phyloP scores from a whole-genome alignment of 2,888 invertebrate species.

The Drosophila emarginata region DNA sequence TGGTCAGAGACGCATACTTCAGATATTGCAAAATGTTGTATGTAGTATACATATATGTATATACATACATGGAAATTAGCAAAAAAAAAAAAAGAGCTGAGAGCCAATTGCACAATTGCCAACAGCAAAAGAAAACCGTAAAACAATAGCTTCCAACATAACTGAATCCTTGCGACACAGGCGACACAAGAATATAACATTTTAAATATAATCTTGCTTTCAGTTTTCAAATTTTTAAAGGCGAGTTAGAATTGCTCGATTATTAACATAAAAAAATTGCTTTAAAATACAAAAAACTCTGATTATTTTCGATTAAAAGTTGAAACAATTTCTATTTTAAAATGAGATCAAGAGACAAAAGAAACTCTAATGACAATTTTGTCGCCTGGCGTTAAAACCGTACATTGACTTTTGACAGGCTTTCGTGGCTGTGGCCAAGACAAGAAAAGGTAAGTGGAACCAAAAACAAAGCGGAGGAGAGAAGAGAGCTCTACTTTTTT shows the following conservation, averaged over 20 bases:
- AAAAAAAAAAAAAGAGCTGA: constrained; percentile 7
- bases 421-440: constrained; percentile 1
- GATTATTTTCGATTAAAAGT: background rate
- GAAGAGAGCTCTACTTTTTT: constrained; percentile 12
- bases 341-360: background rate
- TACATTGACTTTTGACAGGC: constrained; percentile 55
- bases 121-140: constrained; percentile 8
- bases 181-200: constrained; percentile 10
- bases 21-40: constrained; percentile 11
- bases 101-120: constrained; percentile 58
- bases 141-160: constrained; percentile 7
- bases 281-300: background rate
- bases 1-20: constrained; percentile 22
- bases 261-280: too few relatives aligned
- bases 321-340: too few relatives aligned
- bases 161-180: constrained; percentile 32
- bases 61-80: constrained; percentile 54
- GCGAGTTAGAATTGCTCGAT: too few relatives aligned
- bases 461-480: background rate
- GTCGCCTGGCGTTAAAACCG: constrained; percentile 48
- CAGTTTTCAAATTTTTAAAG: too few relatives aligned
- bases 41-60: constrained; percentile 12
- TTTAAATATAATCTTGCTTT: background rate
- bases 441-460: background rate
- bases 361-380: constrained; percentile 26